These are phyloP conservation scores for Scaptomyza graminum DNA, from an alignment of 1,140 invertebrate genomes.

Conservation along the genomic window DNA sequence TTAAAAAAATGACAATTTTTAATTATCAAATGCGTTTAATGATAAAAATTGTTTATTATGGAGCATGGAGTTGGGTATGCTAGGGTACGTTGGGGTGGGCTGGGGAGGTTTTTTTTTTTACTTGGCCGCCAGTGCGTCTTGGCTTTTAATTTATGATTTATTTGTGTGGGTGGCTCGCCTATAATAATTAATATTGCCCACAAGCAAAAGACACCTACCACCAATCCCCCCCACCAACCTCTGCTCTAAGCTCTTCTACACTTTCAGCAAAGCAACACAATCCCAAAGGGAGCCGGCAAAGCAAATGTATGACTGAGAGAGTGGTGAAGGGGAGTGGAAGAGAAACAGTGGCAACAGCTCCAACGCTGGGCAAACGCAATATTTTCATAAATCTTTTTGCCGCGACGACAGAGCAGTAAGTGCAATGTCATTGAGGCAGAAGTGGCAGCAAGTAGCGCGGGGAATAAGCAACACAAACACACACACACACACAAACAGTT, in stretches of 20 bases:
- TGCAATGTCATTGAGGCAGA: slow-evolving; percentile 78
- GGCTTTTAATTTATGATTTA: slow-evolving; percentile 81
- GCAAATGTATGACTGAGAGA: slow-evolving; percentile 1
- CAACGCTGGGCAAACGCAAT: slow-evolving; percentile 40
- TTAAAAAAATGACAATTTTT: slow-evolving; percentile 83
- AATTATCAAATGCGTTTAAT: slow-evolving; percentile 84
- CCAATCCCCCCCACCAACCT: background rate
- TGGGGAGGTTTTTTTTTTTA: slow-evolving; percentile 16
- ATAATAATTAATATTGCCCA: slow-evolving; percentile 81
- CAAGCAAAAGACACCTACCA: slow-evolving; percentile 50
- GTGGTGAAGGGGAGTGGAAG: background rate
- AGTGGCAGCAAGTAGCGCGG: slow-evolving; percentile 55
- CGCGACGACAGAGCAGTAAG: slow-evolving; percentile 60
- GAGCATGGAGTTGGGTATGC: slow-evolving; percentile 13
- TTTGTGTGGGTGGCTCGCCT: slow-evolving; percentile 77
- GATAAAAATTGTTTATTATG: slow-evolving; percentile 74
- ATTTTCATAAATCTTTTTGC: slow-evolving; percentile 77
- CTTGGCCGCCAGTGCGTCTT: slow-evolving; percentile 48
- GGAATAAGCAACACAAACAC: slow-evolving; percentile 46
- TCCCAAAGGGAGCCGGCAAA: slow-evolving; percentile 35
- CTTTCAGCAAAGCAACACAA: slow-evolving; percentile 46
- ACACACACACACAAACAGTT: background rate
- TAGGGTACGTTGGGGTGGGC: background rate
- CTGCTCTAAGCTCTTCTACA: background rate
- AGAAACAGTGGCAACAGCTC: background rate